A percentile compares a stretch with the other conserved stretches of the same genome.
Evolutionary conservation across 2,113 vertebrate species (phyloP).

Genomic region (Melanotaenia duboulayi): DNA sequence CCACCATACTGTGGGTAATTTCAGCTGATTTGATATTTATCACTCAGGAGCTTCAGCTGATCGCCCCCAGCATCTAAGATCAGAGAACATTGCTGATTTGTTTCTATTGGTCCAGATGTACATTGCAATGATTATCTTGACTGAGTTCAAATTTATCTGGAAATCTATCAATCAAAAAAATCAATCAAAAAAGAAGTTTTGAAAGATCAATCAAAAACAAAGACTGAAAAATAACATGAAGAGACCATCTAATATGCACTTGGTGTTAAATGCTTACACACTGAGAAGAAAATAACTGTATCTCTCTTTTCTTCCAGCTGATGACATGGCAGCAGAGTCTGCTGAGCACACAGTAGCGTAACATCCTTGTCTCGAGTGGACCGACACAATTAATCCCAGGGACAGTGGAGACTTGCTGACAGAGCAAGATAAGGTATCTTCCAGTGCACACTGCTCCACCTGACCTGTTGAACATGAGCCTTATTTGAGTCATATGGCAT

Average conservation of each 20-base stretch:
- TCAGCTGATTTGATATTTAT: too few relatives aligned
- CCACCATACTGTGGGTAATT: too few relatives aligned
- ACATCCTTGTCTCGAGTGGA: constrained; percentile 73
- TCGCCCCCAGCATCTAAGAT: too few relatives aligned
- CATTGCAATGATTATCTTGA: too few relatives aligned
- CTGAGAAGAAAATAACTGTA: constrained; percentile 19
- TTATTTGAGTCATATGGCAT: constrained; percentile 54
- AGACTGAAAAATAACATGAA: too few relatives aligned
- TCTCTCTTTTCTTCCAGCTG: constrained; percentile 24
- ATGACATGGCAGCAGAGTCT: constrained; percentile 30
- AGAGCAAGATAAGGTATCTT: constrained; percentile 70
- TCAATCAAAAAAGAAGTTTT: too few relatives aligned
- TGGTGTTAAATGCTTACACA: constrained; percentile 5
- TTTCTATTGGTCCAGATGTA: too few relatives aligned
- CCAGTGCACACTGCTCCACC: constrained; percentile 44
- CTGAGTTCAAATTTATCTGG: too few relatives aligned
- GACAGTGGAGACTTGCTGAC: constrained; percentile 73
- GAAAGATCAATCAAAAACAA: too few relatives aligned
- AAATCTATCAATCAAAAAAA: too few relatives aligned
- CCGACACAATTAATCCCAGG: constrained; percentile 69
- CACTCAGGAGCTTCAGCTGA: too few relatives aligned
- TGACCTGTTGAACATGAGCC: constrained; percentile 61
- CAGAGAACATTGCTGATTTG: too few relatives aligned
- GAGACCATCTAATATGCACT: neutral
- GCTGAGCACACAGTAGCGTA: constrained; percentile 59